These are phyloP conservation scores for Chymomyza caudatula DNA, from an alignment of 2,888 invertebrate species.

Conservation along the genomic window DNA sequence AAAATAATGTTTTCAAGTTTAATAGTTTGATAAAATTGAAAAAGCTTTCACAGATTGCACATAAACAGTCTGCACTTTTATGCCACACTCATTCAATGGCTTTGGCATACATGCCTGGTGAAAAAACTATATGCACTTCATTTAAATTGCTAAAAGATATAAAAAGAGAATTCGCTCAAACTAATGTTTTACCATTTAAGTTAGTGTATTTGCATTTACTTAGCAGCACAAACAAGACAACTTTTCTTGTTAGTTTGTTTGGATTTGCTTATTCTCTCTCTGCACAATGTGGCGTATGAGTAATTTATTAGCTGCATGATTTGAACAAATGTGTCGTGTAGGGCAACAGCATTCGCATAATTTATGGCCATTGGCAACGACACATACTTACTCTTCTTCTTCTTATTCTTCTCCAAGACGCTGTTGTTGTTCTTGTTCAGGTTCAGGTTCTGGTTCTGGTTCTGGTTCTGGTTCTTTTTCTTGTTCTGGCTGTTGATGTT, in stretches of 20 bases:
- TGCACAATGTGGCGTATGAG: background rate
- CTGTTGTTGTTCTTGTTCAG: background rate
- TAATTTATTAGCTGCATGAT: conserved; percentile 1
- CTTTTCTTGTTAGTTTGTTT: background rate
- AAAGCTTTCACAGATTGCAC: background rate
- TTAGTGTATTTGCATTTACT: background rate
- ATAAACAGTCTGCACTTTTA: background rate
- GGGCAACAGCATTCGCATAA: background rate
- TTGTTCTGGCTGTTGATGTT: background rate
- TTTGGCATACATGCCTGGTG: too few species aligned
- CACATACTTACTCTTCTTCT: background rate
- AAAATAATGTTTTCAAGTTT: background rate
- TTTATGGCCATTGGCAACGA: background rate
- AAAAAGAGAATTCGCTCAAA: background rate
- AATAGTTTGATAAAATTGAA: background rate
- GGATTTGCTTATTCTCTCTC: background rate
- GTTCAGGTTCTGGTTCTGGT: too few species aligned
- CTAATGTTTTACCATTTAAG: background rate
- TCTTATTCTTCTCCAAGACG: background rate
- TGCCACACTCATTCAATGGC: too few species aligned
- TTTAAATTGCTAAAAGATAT: background rate
- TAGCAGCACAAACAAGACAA: background rate
- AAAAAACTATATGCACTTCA: background rate
- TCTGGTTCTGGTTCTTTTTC: too few species aligned
- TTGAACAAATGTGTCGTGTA: background rate